A percentile compares a stretch with the other conserved stretches of the same genome.
phyloP scores from a whole-genome alignment of 2,113 vertebrate species.

The Pelodiscus sinensis region DNA sequence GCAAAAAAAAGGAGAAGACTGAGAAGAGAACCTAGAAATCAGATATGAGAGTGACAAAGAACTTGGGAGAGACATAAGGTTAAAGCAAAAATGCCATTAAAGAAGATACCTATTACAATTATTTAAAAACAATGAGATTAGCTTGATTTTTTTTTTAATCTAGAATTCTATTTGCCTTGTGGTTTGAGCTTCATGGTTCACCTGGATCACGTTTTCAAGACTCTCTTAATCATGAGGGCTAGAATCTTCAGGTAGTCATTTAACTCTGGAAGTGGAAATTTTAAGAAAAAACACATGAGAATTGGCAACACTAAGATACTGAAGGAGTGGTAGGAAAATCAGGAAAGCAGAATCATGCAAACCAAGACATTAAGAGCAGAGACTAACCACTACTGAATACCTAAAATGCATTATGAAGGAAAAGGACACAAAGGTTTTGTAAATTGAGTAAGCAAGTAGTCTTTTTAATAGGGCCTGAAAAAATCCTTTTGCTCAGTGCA shows the following conservation, averaged over 20 bases:
- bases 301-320: not conserved
- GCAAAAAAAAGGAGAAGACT: not conserved
- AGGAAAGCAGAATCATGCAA: not conserved
- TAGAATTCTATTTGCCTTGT: not conserved
- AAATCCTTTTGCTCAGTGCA: not conserved
- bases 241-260: not conserved
- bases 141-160: not conserved
- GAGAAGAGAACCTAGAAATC: not conserved
- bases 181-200: not conserved
- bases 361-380: not conserved
- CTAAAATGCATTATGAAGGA: not conserved
- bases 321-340: not conserved
- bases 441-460: not conserved
- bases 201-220: accelerated
- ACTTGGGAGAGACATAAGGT: not conserved
- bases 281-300: not conserved
- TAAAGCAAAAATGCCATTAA: not conserved
- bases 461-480: not conserved
- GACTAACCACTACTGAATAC: not conserved
- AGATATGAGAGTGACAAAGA: not conserved
- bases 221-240: not conserved
- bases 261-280: not conserved
- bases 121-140: not conserved
- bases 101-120: not conserved
- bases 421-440: not conserved